A percentile compares a stretch with the other conserved stretches of the same genome.
phyloP scores from a whole-genome alignment of 2,888 invertebrate species.

The Andrena praecox region DNA sequence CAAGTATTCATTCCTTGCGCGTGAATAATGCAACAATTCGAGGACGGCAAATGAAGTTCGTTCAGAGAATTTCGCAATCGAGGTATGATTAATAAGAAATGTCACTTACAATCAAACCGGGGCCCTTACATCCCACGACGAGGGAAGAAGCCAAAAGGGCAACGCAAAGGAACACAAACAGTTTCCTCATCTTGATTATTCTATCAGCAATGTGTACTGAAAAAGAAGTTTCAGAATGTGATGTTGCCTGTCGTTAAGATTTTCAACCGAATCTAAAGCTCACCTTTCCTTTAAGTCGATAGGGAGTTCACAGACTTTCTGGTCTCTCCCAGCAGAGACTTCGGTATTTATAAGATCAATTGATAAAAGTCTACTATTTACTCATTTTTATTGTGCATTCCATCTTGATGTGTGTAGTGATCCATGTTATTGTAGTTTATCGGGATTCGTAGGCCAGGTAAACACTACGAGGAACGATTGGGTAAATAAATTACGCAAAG shows the following conservation, averaged over 20 bases:
- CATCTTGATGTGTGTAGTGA: slow-evolving; percentile 36
- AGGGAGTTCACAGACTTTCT: slow-evolving; percentile 16
- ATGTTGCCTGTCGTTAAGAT: neutral
- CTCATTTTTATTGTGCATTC: neutral
- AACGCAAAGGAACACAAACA: slow-evolving; percentile 53
- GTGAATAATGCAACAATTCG: too few species aligned
- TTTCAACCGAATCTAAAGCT: neutral
- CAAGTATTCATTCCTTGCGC: too few species aligned
- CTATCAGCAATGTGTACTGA: neutral
- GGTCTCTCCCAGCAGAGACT: neutral
- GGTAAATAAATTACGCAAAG: slow-evolving; percentile 57
- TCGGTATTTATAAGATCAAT: slow-evolving; percentile 46
- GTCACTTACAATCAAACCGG: slow-evolving; percentile 67
- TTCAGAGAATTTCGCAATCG: neutral
- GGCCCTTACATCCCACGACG: slow-evolving; percentile 63
- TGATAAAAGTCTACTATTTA: slow-evolving; percentile 29
- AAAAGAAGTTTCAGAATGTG: neutral
- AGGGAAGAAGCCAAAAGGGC: slow-evolving; percentile 51
- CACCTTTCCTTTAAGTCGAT: slow-evolving; percentile 4
- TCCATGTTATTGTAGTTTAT: slow-evolving; percentile 60
- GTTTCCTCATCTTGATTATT: slow-evolving; percentile 59
- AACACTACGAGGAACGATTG: slow-evolving; percentile 18
- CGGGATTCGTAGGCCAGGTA: slow-evolving; percentile 25
- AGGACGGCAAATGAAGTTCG: too few species aligned
- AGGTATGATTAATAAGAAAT: neutral